Conservation (phyloP, 1,140 invertebrate species). For the Drosophila neocordata region DNA sequence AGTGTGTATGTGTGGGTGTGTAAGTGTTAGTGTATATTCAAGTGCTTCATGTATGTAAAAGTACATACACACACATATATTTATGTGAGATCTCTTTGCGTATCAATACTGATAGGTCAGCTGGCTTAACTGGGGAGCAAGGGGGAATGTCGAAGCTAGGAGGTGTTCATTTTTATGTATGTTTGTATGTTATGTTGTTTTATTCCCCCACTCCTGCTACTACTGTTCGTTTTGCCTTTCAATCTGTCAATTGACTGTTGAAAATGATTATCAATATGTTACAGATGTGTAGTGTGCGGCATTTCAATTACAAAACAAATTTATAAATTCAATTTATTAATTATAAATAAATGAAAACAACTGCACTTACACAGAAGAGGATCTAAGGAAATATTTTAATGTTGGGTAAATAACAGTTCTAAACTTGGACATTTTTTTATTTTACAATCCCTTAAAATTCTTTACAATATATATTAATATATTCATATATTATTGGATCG, state of each 20-base stretch:
- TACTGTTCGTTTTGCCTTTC: conserved; percentile 23
- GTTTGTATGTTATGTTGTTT: conserved; percentile 25
- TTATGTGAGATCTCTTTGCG: conserved; percentile 28
- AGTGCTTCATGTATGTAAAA: conserved; percentile 32
- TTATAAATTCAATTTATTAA: not conserved
- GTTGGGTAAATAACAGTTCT: too few species aligned
- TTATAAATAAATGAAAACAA: conserved; percentile 22
- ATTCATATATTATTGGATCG: not conserved
- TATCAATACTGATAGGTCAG: conserved; percentile 61
- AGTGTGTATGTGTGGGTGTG: conserved; percentile 5
- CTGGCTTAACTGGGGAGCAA: conserved; percentile 15
- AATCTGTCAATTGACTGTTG: conserved; percentile 53
- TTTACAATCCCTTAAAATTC: not conserved
- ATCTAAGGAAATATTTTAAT: too few species aligned
- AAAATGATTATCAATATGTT: conserved; percentile 62
- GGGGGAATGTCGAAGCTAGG: not conserved
- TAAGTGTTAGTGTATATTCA: conserved; percentile 25
- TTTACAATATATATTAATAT: conserved; percentile 6
- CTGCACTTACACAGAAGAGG: not conserved
- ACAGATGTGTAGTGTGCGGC: conserved; percentile 38
- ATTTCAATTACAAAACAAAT: conserved; percentile 51
- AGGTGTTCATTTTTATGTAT: conserved; percentile 35
- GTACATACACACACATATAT: too few species aligned
- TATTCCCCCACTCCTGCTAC: not conserved
- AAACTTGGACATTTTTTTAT: too few species aligned